These are phyloP conservation scores for Liopterus haemorrhoidalis DNA, from an alignment of 2,888 invertebrate species.

Conservation along the genomic window DNA sequence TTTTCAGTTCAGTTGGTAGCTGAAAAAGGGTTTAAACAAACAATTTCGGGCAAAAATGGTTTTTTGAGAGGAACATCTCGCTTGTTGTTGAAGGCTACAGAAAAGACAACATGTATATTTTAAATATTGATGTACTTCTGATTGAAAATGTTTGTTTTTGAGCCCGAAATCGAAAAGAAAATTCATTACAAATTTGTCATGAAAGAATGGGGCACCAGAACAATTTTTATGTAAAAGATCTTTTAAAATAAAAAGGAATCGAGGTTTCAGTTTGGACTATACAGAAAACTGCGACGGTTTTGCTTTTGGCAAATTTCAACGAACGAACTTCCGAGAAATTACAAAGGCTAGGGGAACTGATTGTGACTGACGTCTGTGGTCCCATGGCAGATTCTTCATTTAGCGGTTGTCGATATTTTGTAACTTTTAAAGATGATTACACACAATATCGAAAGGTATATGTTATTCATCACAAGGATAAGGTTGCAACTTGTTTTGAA, in stretches of 20 bases:
- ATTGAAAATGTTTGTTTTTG: background rate
- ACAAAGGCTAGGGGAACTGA: slow-evolving; percentile 16
- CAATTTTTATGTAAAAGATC: background rate
- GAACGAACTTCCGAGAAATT: slow-evolving; percentile 19
- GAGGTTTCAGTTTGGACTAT: too few species aligned
- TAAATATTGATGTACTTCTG: background rate
- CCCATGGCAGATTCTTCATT: slow-evolving; percentile 19
- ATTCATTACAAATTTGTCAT: slow-evolving; percentile 1
- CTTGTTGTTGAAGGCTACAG: slow-evolving; percentile 3
- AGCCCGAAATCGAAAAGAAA: slow-evolving; percentile 2
- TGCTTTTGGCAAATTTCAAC: slow-evolving; percentile 21
- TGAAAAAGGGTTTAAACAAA: slow-evolving; percentile 22
- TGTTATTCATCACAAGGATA: slow-evolving; percentile 14
- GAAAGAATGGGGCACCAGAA: background rate
- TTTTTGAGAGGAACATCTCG: background rate
- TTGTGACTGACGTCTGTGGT: slow-evolving; percentile 24
- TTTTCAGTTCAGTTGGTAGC: slow-evolving; percentile 19
- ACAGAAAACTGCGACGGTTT: slow-evolving; percentile 20
- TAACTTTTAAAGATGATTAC: slow-evolving; percentile 23
- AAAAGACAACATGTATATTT: background rate
- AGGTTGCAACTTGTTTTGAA: slow-evolving; percentile 20
- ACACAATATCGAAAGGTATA: slow-evolving; percentile 18
- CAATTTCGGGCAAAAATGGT: slow-evolving; percentile 2
- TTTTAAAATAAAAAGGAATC: background rate
- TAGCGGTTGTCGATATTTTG: slow-evolving; percentile 19